A percentile compares a stretch with the other conserved stretches of the same genome.
Conservation (phyloP, 2,797 vertebrate species). For the Pseudomugil gertrudae region DNA sequence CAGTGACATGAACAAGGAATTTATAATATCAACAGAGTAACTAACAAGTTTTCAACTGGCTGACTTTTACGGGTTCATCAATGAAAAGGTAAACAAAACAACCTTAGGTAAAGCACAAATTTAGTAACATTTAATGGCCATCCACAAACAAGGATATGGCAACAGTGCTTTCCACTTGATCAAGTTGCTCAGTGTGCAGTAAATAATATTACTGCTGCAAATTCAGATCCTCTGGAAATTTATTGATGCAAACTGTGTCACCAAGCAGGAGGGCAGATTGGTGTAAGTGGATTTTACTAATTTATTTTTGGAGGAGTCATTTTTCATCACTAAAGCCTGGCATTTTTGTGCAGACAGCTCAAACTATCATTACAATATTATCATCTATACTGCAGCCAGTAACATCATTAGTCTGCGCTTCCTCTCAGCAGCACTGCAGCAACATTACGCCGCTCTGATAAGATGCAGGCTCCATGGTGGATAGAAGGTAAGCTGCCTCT, state of each 20-base stretch:
- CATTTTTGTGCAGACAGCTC: conserved; percentile 14
- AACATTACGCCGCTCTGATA: neutral
- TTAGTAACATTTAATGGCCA: conserved; percentile 48
- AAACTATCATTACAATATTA: conserved; percentile 27
- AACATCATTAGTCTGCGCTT: conserved; percentile 21
- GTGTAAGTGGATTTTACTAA: conserved; percentile 21
- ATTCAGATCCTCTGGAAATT: conserved; percentile 23
- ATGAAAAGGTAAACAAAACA: conserved; percentile 36
- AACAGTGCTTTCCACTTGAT: conserved; percentile 23
- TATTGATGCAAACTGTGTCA: conserved; percentile 3
- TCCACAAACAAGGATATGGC: conserved; percentile 23
- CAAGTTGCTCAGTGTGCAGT: conserved; percentile 1
- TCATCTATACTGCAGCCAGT: conserved; percentile 14
- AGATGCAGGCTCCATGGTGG: neutral
- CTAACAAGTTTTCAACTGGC: conserved; percentile 52
- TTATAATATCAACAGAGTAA: conserved; percentile 62
- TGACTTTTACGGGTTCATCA: conserved; percentile 36
- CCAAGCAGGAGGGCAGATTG: conserved; percentile 2
- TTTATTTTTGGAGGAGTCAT: conserved; percentile 17
- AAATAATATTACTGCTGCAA: conserved; percentile 27
- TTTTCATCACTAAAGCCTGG: conserved; percentile 26
- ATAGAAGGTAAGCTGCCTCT: conserved; percentile 4
- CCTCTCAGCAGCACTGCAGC: conserved; percentile 10
- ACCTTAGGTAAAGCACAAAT: conserved; percentile 30
- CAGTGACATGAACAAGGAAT: conserved; percentile 54